These are phyloP conservation scores for Lasioglossum leucozonium DNA, from an alignment of 2,888 invertebrate species.

Conservation along the genomic window DNA sequence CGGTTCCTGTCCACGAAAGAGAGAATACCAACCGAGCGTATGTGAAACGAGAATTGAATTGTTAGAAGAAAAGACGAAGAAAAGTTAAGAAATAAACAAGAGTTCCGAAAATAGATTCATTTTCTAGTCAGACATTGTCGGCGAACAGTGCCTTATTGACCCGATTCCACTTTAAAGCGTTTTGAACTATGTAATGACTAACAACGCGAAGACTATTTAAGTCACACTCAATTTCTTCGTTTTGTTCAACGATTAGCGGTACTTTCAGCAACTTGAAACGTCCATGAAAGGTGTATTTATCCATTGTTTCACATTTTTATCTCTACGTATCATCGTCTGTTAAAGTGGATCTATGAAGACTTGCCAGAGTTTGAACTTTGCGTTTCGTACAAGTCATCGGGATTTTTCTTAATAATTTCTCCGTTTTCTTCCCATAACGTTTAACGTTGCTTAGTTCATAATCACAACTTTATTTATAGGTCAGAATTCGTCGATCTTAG, in stretches of 20 bases:
- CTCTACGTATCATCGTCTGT: constrained; percentile 25
- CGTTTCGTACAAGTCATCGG: constrained; percentile 39
- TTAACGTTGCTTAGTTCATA: constrained; percentile 19
- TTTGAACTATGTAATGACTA: constrained; percentile 53
- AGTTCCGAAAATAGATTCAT: constrained; percentile 83
- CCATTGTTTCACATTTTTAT: constrained; percentile 38
- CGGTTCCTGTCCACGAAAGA: constrained; percentile 50
- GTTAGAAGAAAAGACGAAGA: constrained; percentile 61
- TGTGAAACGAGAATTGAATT: constrained; percentile 63
- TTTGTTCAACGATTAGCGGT: constrained; percentile 17
- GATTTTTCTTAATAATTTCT: constrained; percentile 24
- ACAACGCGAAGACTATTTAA: constrained; percentile 42
- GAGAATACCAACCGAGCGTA: constrained; percentile 50
- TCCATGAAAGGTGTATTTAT: constrained; percentile 48
- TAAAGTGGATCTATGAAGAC: constrained; percentile 55
- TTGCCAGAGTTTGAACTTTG: constrained; percentile 52
- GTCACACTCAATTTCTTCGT: constrained; percentile 24
- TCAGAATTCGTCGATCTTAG: constrained; percentile 29
- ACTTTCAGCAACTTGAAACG: constrained; percentile 21
- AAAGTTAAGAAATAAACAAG: constrained; percentile 65
- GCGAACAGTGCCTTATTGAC: constrained; percentile 84
- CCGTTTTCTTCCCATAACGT: constrained; percentile 8
- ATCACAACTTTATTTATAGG: constrained; percentile 31
- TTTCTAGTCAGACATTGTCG: constrained; percentile 85
- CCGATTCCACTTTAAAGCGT: constrained; percentile 74